Percentiles rank a stretch among this genome's conserved stretches.
phyloP scores from a whole-genome alignment of 2,797 vertebrate species.

The Siniperca scherzeri region DNA sequence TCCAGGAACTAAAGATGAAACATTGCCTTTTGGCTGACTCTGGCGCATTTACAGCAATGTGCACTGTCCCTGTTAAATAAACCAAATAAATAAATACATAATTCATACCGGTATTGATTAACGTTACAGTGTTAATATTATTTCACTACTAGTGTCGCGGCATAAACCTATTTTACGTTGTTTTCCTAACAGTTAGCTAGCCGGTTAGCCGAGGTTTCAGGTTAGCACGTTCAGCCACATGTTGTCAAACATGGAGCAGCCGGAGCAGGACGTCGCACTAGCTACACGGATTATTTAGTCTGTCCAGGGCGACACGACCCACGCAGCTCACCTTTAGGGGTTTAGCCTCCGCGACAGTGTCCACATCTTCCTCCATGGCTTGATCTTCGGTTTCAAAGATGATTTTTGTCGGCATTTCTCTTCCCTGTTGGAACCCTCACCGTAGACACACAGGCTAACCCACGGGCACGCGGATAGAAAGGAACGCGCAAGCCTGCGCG shows the following conservation, averaged over 20 bases:
- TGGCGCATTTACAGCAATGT: no score
- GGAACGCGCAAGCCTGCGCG: conserved; percentile 56
- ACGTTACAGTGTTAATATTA: accelerated
- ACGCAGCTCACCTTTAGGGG: conserved; percentile 69
- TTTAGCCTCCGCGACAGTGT: conserved; percentile 56
- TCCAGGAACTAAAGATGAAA: no score
- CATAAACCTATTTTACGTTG: accelerated
- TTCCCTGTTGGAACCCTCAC: conserved; percentile 62
- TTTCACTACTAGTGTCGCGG: accelerated
- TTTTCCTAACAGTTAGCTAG: neutral
- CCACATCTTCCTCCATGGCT: conserved; percentile 61
- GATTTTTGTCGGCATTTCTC: conserved; percentile 82
- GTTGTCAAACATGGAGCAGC: conserved; percentile 66
- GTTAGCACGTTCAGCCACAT: conserved; percentile 65
- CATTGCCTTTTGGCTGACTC: no score
- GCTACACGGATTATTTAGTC: neutral
- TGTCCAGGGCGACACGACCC: neutral
- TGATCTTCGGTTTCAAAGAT: conserved; percentile 65
- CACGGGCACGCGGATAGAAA: conserved; percentile 74
- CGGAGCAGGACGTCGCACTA: no score
- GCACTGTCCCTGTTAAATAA: no score
- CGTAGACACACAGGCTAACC: conserved; percentile 54
- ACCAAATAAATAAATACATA: no score
- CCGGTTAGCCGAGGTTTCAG: neutral
- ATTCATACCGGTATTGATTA: no score